phyloP scores from a whole-genome alignment of 2,888 invertebrate genomes.

The Neoitamus cyanurus region DNA sequence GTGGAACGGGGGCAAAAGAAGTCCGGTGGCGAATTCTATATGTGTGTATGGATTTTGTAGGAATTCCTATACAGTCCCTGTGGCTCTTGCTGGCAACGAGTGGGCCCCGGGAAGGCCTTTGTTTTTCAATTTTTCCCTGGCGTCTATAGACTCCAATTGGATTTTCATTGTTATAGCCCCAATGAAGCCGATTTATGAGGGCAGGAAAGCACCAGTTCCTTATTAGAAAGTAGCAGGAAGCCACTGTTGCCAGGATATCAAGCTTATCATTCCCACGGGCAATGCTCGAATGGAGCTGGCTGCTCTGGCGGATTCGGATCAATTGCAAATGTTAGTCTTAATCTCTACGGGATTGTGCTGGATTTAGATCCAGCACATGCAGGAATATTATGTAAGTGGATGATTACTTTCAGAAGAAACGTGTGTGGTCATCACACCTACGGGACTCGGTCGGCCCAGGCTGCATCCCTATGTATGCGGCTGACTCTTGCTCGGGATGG shows the following conservation, averaged over 20 bases:
- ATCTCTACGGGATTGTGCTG: not conserved
- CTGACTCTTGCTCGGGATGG: not conserved
- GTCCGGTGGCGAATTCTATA: not conserved
- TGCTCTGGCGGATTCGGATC: not conserved
- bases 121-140: not conserved
- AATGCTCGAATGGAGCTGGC: not conserved
- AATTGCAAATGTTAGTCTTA: not conserved
- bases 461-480: not conserved
- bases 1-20: not conserved
- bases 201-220: not conserved
- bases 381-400: conserved; percentile 1
- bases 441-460: not conserved
- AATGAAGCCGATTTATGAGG: not conserved
- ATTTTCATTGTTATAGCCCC: not conserved
- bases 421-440: not conserved
- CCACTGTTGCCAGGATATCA: not conserved
- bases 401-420: not conserved
- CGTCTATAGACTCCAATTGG: not conserved
- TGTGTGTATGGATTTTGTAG: not conserved
- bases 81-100: not conserved
- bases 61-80: not conserved
- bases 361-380: not conserved
- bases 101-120: not conserved
- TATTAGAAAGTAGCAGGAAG: not conserved
- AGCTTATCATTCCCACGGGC: not conserved